phyloP scores from a whole-genome alignment of 2,113 vertebrate species.

The Rallus limicola region DNA sequence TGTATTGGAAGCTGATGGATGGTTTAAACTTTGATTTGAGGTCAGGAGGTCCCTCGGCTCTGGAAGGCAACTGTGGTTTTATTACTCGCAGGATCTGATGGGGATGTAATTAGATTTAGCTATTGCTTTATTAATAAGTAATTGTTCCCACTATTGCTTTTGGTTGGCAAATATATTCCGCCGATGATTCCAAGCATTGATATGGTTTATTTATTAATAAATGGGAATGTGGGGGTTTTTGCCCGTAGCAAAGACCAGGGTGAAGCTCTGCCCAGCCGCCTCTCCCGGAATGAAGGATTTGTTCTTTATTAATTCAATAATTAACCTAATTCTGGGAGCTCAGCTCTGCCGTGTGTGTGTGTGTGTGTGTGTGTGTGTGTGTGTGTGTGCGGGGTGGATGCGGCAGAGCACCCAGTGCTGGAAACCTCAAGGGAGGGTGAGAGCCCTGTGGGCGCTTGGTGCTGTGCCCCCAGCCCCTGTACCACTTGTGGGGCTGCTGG shows the following conservation, averaged over 20 bases:
- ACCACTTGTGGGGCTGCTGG: background rate
- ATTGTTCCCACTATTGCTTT: conserved; percentile 60
- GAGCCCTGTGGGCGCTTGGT: rapidly evolving
- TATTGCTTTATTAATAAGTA: conserved; percentile 83
- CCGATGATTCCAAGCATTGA: conserved; percentile 69
- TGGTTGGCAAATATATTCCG: conserved; percentile 68
- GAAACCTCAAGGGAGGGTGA: background rate
- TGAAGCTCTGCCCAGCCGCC: background rate
- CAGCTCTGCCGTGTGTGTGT: background rate
- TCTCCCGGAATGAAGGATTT: background rate
- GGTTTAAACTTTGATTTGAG: conserved; percentile 76
- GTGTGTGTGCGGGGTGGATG: too few relatives aligned
- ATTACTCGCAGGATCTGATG: conserved; percentile 76
- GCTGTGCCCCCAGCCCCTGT: background rate
- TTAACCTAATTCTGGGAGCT: background rate
- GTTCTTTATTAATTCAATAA: background rate
- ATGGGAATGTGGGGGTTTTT: conserved; percentile 11
- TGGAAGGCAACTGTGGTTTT: conserved; percentile 72
- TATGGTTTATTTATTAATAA: conserved; percentile 74
- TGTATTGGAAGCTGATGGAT: conserved; percentile 73
- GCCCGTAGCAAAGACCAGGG: conserved; percentile 6
- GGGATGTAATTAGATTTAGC: conserved; percentile 83
- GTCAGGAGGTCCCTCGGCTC: conserved; percentile 74
- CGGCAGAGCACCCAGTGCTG: background rate
- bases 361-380: too few relatives aligned